Evolutionary conservation across 2,113 vertebrate genomes (phyloP), one percentile per base, ranked within the genome.

Genomic region (Erpornis zantholeuca): DNA sequence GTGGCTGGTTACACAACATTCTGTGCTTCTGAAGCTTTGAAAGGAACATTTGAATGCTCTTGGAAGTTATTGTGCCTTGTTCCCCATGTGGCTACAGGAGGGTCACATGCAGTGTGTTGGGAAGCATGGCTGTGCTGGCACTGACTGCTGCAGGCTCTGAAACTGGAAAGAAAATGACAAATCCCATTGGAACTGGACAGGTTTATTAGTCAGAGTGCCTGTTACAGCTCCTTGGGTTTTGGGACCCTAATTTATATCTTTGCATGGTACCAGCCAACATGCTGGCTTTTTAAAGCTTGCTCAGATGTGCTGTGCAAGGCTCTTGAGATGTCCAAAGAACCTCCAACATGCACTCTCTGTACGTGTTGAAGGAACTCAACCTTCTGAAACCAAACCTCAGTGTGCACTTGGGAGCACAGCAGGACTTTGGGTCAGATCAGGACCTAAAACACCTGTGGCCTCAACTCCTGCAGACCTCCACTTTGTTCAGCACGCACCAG

Each of bases 41-140:
- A 71, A 78, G 21, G 15, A 78, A 23, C 23, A 68, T 49, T 27
- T 70, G 44, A 75, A 27, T 42, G 33, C 9, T 52, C 2, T 2
- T n/a, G 36, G 22, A 49, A 40, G 36, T 71, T 44, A 23, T 19
- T 91, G 36, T 75, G 29, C 33, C 64, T 89, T 29, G 29, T 27
- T 64, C 47, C 35, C 27, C 35, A 42, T 42, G 40, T 42, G 40
- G 7, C 16, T 22, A 14, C 17, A 60, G 76, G 29, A 91, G 57
- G 13, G 24, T 85, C 44, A 36, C 25, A 25, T 0, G 2, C 25
- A 85, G 16, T 25, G 16, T 0, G 2, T 18, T 18, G 24, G 57
- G 16, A 24, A 60, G 35, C 2, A 11, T 3, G 44, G 36, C 17
- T 29, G 8, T 22, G 15, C 23, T 52, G 69, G 38, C 56, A 17